Conservation (phyloP, 2,888 invertebrate genomes). For the Lapara coniferarum region DNA sequence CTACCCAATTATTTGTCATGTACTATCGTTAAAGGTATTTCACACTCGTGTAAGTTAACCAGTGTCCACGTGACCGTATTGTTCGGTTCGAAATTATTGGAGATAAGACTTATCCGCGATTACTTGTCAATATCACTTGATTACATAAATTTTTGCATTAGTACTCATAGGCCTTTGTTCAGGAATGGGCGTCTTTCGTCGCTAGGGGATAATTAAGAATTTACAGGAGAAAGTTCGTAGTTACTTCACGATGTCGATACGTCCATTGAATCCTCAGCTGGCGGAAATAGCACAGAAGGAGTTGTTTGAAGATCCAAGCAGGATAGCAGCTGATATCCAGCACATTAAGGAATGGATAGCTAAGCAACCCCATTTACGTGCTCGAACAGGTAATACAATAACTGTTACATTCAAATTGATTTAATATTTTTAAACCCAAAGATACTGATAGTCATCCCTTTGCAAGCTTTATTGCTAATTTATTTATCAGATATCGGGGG, state of each 20-base stretch:
- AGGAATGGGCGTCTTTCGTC: too few species aligned
- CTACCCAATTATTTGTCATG: too few species aligned
- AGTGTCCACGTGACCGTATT: conserved; percentile 27
- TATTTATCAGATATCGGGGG: too few species aligned
- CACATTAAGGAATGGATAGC: conserved; percentile 79
- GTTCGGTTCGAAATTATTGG: conserved; percentile 33
- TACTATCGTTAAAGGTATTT: too few species aligned
- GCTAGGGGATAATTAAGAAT: background rate
- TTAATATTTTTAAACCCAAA: background rate
- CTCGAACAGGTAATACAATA: conserved; percentile 77
- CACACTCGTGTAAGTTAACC: too few species aligned
- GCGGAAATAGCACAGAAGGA: conserved; percentile 74
- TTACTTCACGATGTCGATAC: conserved; percentile 54
- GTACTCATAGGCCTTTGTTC: conserved; percentile 26
- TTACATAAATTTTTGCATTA: conserved; percentile 35
- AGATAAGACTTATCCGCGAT: conserved; percentile 45
- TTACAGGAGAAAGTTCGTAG: conserved; percentile 30
- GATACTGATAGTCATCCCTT: too few species aligned
- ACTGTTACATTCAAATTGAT: conserved; percentile 21
- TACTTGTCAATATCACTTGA: conserved; percentile 35
- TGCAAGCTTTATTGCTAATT: too few species aligned
- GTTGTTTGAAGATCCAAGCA: conserved; percentile 76
- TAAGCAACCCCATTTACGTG: conserved; percentile 80
- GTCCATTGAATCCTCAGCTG: conserved; percentile 68
- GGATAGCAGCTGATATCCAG: conserved; percentile 65